phyloP scores from a whole-genome alignment of 2,888 invertebrate species.

The Volucella inanis region DNA sequence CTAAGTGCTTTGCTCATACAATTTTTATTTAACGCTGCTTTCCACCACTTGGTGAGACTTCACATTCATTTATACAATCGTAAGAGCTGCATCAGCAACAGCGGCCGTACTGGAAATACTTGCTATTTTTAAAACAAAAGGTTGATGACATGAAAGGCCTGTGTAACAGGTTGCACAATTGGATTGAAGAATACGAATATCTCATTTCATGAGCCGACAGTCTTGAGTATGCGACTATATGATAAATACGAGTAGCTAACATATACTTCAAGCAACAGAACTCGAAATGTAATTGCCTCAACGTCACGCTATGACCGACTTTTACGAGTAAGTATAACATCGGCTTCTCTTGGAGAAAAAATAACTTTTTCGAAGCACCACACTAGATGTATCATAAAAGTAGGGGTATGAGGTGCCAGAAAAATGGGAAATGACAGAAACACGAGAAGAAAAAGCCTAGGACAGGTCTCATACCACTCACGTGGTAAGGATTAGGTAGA shows the following conservation, averaged over 20 bases:
- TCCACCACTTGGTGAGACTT: too few species aligned
- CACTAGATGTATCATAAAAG: neutral
- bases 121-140: slow-evolving; percentile 1
- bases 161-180: slow-evolving; percentile 49
- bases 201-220: neutral
- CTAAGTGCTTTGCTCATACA: neutral
- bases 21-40: neutral
- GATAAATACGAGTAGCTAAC: too few species aligned
- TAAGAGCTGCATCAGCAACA: too few species aligned
- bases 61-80: too few species aligned
- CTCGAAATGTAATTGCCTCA: slow-evolving; percentile 49
- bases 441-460: neutral
- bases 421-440: slow-evolving; percentile 3
- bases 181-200: slow-evolving; percentile 3
- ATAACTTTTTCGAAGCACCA: neutral
- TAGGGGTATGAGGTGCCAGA: neutral
- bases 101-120: neutral
- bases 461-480: slow-evolving; percentile 9
- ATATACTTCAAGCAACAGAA: slow-evolving; percentile 36
- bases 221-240: neutral
- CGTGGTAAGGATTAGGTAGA: neutral
- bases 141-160: slow-evolving; percentile 36
- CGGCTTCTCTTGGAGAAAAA: too few species aligned
- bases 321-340: neutral
- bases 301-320: neutral